Conservation (phyloP, 2,113 vertebrate genomes). For the Caracal caracal region DNA sequence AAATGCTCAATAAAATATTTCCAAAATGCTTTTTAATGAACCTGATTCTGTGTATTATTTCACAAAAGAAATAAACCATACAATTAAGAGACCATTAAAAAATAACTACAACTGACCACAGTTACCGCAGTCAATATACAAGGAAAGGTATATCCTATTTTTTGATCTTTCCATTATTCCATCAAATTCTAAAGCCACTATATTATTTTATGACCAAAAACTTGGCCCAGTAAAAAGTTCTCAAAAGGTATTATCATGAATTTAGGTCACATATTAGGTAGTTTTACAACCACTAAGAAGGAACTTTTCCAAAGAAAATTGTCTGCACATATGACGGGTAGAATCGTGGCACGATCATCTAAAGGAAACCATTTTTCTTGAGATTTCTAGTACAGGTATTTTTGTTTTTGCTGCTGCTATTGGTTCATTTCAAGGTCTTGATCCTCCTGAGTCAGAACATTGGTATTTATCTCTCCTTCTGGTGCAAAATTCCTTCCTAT, state of each 20-base stretch:
- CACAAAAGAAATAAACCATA: neutral
- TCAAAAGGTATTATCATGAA: neutral
- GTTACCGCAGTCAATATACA: neutral
- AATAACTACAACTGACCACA: neutral
- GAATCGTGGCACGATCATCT: neutral
- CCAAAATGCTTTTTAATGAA: neutral
- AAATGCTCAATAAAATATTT: neutral
- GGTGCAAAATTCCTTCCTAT: neutral
- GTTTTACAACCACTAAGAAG: neutral
- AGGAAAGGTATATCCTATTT: neutral
- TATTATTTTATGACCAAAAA: neutral
- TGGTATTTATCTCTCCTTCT: neutral
- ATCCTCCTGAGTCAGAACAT: neutral
- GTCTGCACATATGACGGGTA: neutral
- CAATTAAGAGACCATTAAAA: neutral
- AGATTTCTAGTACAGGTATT: neutral
- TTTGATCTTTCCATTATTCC: neutral
- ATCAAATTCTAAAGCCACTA: neutral
- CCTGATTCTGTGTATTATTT: neutral
- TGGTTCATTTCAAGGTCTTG: neutral
- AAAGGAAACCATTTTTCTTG: neutral
- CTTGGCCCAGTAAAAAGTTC: neutral
- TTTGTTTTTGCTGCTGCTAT: neutral
- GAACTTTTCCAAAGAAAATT: conserved; percentile 15
- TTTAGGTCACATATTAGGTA: neutral